Percentiles rank a stretch among this genome's conserved stretches.
Conservation (phyloP, 2,888 invertebrate species). For the Macrophya alboannulata region DNA sequence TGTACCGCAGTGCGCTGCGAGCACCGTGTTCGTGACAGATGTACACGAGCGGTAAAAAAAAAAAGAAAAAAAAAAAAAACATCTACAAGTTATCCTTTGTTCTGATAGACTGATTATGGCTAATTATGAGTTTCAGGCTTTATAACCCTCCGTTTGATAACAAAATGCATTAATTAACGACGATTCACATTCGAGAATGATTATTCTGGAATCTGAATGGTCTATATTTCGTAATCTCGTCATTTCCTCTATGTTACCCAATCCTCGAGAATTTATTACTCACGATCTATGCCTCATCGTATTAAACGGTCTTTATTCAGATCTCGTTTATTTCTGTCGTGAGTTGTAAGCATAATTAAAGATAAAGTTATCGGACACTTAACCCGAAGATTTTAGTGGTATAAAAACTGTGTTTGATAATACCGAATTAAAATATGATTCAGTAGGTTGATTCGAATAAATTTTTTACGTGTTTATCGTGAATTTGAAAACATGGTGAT, state of each 20-base stretch:
- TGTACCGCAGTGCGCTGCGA: not conserved
- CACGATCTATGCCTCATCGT: not conserved
- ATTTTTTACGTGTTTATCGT: not conserved
- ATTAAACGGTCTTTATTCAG: not conserved
- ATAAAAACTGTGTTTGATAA: not conserved
- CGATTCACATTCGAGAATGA: not conserved
- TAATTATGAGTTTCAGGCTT: not conserved
- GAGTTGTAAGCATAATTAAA: not conserved
- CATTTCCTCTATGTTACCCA: not conserved
- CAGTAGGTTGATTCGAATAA: not conserved
- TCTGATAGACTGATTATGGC: not conserved
- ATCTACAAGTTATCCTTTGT: not conserved
- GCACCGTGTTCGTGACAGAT: not conserved
- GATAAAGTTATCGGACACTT: constrained; percentile 17
- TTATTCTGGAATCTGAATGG: not conserved
- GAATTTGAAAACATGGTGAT: not conserved
- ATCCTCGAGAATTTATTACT: not conserved
- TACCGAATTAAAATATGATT: not conserved
- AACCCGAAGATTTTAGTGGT: not conserved
- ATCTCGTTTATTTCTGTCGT: constrained; percentile 2
- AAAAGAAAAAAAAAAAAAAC: no score
- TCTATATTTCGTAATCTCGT: not conserved
- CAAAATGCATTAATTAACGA: not conserved
- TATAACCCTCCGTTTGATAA: not conserved
- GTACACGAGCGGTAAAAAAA: not conserved